phyloP scores from a whole-genome alignment of 2,113 vertebrate genomes.

The Ophthalmolycus amberensis region DNA sequence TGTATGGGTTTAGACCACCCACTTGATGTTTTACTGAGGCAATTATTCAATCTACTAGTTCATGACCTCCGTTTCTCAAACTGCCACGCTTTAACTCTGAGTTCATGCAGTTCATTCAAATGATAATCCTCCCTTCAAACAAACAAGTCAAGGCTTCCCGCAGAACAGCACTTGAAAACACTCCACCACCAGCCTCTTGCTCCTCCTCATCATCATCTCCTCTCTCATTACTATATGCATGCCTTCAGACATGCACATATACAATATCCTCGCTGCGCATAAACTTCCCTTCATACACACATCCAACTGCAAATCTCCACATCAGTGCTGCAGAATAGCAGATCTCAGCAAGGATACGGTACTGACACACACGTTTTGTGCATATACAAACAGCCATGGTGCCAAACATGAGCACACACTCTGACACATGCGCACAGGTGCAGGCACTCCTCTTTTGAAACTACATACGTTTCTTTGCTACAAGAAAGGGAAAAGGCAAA shows the following conservation, averaged over 20 bases:
- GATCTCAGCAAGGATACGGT: background rate
- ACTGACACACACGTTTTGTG: slow-evolving; percentile 11
- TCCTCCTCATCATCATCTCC: slow-evolving; percentile 5
- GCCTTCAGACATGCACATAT: slow-evolving; percentile 17
- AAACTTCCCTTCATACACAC: slow-evolving; percentile 30
- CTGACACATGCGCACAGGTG: slow-evolving; percentile 17
- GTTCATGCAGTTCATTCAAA: slow-evolving; percentile 66
- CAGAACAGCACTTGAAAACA: slow-evolving; percentile 48
- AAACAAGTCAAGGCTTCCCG: slow-evolving; percentile 47
- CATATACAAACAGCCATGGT: slow-evolving; percentile 30
- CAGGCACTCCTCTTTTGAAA: slow-evolving; percentile 37
- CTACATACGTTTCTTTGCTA: slow-evolving; percentile 36
- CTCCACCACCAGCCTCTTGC: slow-evolving; percentile 26
- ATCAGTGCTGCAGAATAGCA: background rate
- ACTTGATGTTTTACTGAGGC: slow-evolving; percentile 33
- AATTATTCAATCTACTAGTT: slow-evolving; percentile 64
- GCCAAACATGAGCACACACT: slow-evolving; percentile 16
- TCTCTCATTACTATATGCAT: slow-evolving; percentile 15
- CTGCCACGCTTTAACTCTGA: slow-evolving; percentile 35
- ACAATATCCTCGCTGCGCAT: background rate
- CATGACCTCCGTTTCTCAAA: slow-evolving; percentile 56
- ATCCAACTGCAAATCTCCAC: slow-evolving; percentile 29
- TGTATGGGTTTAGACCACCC: slow-evolving; percentile 42
- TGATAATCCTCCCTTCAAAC: slow-evolving; percentile 66
- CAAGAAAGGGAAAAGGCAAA: slow-evolving; percentile 39